Evolutionary conservation across 2,113 vertebrate genomes (phyloP).

Genomic region (Misgurnus mizolepis): DNA sequence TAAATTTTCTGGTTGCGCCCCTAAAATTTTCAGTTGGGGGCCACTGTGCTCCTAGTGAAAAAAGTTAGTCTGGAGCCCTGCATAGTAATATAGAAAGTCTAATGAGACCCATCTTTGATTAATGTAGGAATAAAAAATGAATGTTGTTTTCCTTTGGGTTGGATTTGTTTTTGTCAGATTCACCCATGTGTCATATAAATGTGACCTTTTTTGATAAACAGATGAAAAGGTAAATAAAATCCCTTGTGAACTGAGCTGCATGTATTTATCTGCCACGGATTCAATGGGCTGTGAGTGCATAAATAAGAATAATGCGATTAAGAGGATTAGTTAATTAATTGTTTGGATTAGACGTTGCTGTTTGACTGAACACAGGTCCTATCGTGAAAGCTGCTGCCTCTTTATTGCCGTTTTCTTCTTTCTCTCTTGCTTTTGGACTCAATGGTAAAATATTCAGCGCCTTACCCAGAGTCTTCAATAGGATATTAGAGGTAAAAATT

Average conservation of each 20-base stretch:
- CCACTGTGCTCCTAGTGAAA: no score
- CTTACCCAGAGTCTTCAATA: not conserved
- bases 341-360: constrained; percentile 22
- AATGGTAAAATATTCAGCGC: not conserved
- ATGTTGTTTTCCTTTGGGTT: no score
- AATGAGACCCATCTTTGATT: no score
- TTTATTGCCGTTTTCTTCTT: not conserved
- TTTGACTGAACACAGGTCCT: constrained; percentile 25
- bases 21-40: no score
- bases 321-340: constrained; percentile 46
- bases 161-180: no score
- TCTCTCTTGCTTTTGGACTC: not conserved
- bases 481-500: constrained; percentile 17
- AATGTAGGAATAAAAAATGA: no score
- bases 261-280: constrained; percentile 28
- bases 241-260: not conserved
- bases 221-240: not conserved
- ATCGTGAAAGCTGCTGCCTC: not conserved
- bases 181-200: not conserved
- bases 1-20: no score
- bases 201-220: not conserved
- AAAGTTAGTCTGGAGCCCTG: no score
- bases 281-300: constrained; percentile 33
- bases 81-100: no score
- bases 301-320: constrained; percentile 43